Evolutionary conservation across 2,113 vertebrate species (phyloP).

Genomic region (mouse (Mus musculus)): GRCm39 chr2:118080001-118080500

Average conservation of each 20-base stretch:
- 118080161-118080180: not conserved
- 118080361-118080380: conserved; percentile 91
- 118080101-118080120: not conserved
- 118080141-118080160: not conserved
- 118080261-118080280: not conserved
- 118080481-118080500: not conserved
- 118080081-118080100: not conserved
- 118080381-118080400: conserved; percentile 90
- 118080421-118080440: conserved; percentile 76
- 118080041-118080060: not conserved
- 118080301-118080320: conserved; percentile 90
- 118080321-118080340: conserved; percentile 89
- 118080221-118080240: not conserved
- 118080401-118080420: conserved; percentile 85
- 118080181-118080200: not conserved
- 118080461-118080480: conserved; percentile 13
- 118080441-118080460: conserved; percentile 67
- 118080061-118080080: fast-evolving
- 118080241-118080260: not conserved
- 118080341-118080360: conserved; percentile 87
- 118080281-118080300: conserved; percentile 91
- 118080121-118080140: not conserved
- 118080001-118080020: not conserved
- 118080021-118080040: not conserved
- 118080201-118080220: not conserved